Evolutionary conservation across 2,113 vertebrate genomes (phyloP).

Genomic region (Lophura nycthemera): DNA sequence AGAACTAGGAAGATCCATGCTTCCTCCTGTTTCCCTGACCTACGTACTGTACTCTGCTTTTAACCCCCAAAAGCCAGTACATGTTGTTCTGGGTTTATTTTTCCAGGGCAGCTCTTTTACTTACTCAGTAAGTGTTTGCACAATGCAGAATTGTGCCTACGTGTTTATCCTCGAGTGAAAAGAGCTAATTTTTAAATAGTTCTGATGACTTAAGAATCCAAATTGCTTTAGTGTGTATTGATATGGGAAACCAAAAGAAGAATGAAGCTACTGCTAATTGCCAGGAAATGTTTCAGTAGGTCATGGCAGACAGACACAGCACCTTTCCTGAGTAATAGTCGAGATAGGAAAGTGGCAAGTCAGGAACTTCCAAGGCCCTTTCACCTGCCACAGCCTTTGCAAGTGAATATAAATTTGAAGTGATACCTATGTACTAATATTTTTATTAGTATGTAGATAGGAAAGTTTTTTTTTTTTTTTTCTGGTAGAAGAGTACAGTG

Average conservation of each 20-base stretch:
- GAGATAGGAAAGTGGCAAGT: background rate
- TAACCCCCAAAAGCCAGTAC: background rate
- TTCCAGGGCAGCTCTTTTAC: background rate
- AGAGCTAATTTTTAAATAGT: background rate
- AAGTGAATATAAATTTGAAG: background rate
- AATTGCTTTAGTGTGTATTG: background rate
- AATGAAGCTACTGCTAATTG: background rate
- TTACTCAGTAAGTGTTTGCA: background rate
- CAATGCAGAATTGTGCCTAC: background rate
- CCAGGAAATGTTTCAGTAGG: background rate
- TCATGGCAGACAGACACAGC: background rate
- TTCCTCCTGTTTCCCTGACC: background rate
- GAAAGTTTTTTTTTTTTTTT: background rate
- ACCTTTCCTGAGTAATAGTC: background rate
- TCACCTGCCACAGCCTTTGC: background rate
- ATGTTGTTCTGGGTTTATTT: background rate
- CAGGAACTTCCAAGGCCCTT: background rate
- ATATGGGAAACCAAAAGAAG: fast-evolving
- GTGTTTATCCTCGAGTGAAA: background rate
- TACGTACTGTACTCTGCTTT: background rate
- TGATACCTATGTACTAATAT: background rate
- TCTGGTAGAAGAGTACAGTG: background rate
- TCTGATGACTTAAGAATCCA: background rate
- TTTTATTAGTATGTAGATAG: background rate
- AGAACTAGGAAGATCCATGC: background rate